phyloP scores from a whole-genome alignment of 2,888 invertebrate genomes.

The Acleris cristana region DNA sequence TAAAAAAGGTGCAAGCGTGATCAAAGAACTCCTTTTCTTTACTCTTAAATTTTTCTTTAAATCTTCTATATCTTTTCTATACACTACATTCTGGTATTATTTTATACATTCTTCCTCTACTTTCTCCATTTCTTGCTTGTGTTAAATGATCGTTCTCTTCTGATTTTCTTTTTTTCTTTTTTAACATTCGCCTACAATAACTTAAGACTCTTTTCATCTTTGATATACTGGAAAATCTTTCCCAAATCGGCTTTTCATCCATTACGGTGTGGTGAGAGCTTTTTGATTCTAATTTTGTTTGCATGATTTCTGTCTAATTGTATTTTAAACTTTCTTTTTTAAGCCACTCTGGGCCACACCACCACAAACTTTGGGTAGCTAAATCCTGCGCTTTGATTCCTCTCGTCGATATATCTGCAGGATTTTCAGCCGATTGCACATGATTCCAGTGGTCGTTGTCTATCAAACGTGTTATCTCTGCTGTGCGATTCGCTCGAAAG shows the following conservation, averaged over 20 bases:
- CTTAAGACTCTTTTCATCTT: constrained; percentile 36
- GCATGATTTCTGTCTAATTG: neutral
- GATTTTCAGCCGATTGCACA: neutral
- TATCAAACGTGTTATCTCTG: neutral
- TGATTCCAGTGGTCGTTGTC: neutral
- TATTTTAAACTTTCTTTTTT: neutral
- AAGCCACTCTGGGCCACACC: neutral
- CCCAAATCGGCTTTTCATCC: constrained; percentile 28
- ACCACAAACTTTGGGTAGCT: neutral
- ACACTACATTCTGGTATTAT: constrained; percentile 33
- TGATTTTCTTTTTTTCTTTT: neutral
- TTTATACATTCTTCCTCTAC: constrained; percentile 30
- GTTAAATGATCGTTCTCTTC: neutral
- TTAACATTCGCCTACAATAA: constrained; percentile 36
- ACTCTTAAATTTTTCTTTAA: constrained; percentile 2
- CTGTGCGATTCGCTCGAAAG: neutral
- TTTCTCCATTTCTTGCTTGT: constrained; percentile 17
- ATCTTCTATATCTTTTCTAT: constrained; percentile 20
- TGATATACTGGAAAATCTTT: constrained; percentile 34
- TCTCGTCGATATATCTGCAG: neutral
- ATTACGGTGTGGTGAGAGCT: neutral
- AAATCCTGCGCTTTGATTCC: neutral
- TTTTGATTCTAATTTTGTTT: neutral
- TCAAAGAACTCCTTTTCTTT: constrained; percentile 9
- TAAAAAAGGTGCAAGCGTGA: constrained; percentile 9